A percentile compares a stretch with the other conserved stretches of the same genome.
Evolutionary conservation across 2,888 invertebrate genomes (phyloP).

Genomic region (Mesorhabditis spiculigera): DNA sequence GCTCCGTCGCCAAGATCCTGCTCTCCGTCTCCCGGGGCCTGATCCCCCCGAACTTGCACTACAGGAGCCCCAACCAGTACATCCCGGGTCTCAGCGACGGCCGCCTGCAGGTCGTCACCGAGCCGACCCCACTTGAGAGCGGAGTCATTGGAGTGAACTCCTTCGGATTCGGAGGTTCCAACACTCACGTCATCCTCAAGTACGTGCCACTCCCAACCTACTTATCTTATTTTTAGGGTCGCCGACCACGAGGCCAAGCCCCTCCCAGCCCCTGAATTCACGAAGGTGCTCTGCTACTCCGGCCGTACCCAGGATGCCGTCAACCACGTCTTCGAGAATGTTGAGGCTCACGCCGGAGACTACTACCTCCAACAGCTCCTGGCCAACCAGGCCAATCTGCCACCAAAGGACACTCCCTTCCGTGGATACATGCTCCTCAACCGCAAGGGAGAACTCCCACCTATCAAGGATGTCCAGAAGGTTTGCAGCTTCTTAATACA

Average conservation of each 20-base stretch:
- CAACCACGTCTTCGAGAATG: slow-evolving; percentile 54
- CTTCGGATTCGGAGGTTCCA: slow-evolving; percentile 94
- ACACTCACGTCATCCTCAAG: slow-evolving; percentile 80
- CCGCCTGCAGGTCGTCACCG: slow-evolving; percentile 75
- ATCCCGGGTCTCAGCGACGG: slow-evolving; percentile 88
- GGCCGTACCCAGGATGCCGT: slow-evolving; percentile 72
- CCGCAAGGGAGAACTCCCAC: slow-evolving; percentile 58
- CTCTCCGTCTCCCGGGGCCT: slow-evolving; percentile 86
- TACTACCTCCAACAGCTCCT: slow-evolving; percentile 47
- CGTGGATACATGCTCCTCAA: slow-evolving; percentile 79
- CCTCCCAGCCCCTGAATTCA: slow-evolving; percentile 30
- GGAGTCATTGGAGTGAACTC: slow-evolving; percentile 91
- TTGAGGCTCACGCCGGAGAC: slow-evolving; percentile 42
- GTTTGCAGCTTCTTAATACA: slow-evolving; percentile 9
- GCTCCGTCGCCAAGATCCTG: slow-evolving; percentile 65
- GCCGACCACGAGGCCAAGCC: slow-evolving; percentile 30
- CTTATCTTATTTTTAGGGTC: slow-evolving; percentile 15
- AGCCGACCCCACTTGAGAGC: slow-evolving; percentile 79
- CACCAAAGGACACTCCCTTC: slow-evolving; percentile 70
- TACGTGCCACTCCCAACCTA: slow-evolving; percentile 64
- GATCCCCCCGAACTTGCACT: slow-evolving; percentile 89
- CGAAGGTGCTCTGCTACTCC: slow-evolving; percentile 62
- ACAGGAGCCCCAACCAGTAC: slow-evolving; percentile 78
- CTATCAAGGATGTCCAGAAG: slow-evolving; percentile 51
- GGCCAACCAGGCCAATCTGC: slow-evolving; percentile 62